Evolutionary conservation across 2,113 vertebrate species (phyloP), one percentile per base, ranked within the genome.

Genomic region (Tupaia tana): DNA sequence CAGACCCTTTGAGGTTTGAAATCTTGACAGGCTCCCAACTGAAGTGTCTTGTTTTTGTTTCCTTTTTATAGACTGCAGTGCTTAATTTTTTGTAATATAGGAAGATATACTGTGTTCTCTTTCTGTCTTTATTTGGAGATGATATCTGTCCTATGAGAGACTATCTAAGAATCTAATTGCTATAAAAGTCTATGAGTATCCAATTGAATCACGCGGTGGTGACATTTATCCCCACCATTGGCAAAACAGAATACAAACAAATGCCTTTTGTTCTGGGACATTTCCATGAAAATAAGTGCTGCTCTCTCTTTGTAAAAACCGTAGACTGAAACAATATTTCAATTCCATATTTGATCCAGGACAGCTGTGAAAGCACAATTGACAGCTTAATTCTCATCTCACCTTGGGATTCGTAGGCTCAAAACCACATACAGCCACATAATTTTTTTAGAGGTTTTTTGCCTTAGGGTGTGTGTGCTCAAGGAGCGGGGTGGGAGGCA

Each of bases 291-390:
- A 63, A 18, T 34, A 73, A 90, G 63, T 29, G 61, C 29, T 69
- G 56, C 25, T 94, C 43, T 92, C 52, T 95, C 31, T 93, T 70
- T 78, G 56, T 56, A 83, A 96, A 94, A 92, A n/a, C 7, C 27
- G 54, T 11, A 19, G 66, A 80, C 54, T 83, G 70, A 95, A 93
- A 83, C 67, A 79, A 67, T 78, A 64, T 11, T 84, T 56, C 3
- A 27, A 93, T 88, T 95, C 86, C 92, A 61, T 91, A 79, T 86
- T 54, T 96, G 74, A 43, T 59, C 54, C 11, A 24, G 29, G 66
- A 81, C 19, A 88, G 77, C 81, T 94, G 7, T 86, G 43, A 90
- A 95, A 85, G 56, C 59, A 64, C 12, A 31, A 5, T 91, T 73
- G 84, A 64, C n/a, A 87, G 63, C 58, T 93, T 63, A 84, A 86